Evolutionary conservation across 2,113 vertebrate species (phyloP).

Genomic region (Amphiprion percula): DNA sequence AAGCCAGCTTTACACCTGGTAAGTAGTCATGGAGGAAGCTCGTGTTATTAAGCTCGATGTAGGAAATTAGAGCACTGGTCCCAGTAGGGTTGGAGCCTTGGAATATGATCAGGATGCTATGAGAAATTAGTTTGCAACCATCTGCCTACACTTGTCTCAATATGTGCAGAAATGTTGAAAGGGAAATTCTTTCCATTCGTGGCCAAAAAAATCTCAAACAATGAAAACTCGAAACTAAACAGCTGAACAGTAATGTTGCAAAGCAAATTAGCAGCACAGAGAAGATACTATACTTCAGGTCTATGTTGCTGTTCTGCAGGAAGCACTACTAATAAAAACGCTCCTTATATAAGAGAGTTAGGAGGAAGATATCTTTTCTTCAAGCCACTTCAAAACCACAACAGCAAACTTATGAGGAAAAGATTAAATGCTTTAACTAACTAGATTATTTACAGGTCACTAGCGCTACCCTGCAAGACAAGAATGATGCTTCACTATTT

Average conservation of each 20-base stretch:
- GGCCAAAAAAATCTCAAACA: slow-evolving; percentile 25
- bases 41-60: slow-evolving; percentile 47
- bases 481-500: no score
- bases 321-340: not conserved
- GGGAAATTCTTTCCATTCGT: slow-evolving; percentile 8
- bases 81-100: slow-evolving; percentile 61
- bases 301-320: no score
- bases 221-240: not conserved
- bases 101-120: slow-evolving; percentile 64
- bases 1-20: slow-evolving; percentile 63
- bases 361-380: no score
- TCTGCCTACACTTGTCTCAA: slow-evolving; percentile 66
- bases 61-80: slow-evolving; percentile 71
- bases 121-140: slow-evolving; percentile 68
- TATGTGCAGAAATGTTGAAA: slow-evolving; percentile 52
- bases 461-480: no score
- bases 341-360: no score
- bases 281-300: not conserved
- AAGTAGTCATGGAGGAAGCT: slow-evolving; percentile 40
- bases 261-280: not conserved
- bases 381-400: no score
- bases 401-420: no score
- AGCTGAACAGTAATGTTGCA: not conserved
- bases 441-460: no score
- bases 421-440: no score